Conservation (phyloP, 2,797 vertebrate species). For the Botia almorhae region DNA sequence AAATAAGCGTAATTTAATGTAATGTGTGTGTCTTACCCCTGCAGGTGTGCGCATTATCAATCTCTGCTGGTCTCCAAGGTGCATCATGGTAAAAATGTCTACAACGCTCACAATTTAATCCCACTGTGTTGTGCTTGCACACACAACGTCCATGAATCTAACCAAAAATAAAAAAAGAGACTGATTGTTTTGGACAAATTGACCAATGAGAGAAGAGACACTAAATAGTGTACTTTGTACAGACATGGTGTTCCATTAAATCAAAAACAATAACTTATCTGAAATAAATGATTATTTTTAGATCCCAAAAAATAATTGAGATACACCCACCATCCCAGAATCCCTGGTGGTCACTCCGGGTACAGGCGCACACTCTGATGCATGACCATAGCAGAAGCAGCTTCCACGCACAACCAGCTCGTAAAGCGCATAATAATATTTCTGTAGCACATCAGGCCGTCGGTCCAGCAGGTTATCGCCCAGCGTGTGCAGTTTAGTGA, state of each 20-base stretch:
- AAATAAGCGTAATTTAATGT: too few relatives aligned
- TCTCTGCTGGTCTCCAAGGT: conserved; percentile 85
- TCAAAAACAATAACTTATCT: too few relatives aligned
- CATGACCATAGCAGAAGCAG: conserved; percentile 92
- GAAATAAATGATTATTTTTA: too few relatives aligned
- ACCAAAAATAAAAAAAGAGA: conserved; percentile 16
- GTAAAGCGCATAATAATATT: conserved; percentile 93
- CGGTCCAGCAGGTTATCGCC: conserved; percentile 83
- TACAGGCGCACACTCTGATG: conserved; percentile 81
- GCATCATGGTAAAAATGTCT: conserved; percentile 82
- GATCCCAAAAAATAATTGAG: not conserved
- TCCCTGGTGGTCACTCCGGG: conserved; percentile 68
- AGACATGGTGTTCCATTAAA: too few relatives aligned
- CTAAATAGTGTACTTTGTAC: not conserved
- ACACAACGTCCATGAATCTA: conserved; percentile 88
- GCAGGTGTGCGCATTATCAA: conserved; percentile 81
- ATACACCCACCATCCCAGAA: conserved; percentile 76
- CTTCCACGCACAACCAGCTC: conserved; percentile 93
- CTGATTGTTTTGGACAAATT: not conserved
- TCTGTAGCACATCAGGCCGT: conserved; percentile 84
- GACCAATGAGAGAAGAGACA: not conserved
- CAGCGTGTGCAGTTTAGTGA: conserved; percentile 84
- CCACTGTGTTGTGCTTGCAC: conserved; percentile 85
- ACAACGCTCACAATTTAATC: conserved; percentile 86
- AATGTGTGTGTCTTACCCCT: conserved; percentile 68